Base-by-base conservation (phyloP, 1,140 invertebrate genomes). In the Pogonomyrmex californicus region DNA sequence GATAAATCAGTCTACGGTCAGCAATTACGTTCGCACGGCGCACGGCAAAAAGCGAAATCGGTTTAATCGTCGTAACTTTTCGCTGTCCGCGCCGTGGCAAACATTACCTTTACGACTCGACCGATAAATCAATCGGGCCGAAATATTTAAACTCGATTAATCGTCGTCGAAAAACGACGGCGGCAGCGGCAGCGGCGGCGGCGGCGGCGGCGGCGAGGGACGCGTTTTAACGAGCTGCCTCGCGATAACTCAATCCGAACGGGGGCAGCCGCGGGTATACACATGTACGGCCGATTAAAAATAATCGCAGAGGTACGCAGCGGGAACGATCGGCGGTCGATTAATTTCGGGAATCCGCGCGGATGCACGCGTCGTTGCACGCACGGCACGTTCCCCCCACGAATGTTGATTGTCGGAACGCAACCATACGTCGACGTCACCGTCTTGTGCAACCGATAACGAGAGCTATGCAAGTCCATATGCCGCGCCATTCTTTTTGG, bases 61-160 rank as follows among this genome's bases (percentile, higher is more conserved):
- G 68, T 83, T 83, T 83, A 83, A 83, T 83, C 79, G 79, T 83
- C 79, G 79, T 83, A 83, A 83, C 79, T 83, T 83, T 83, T 83
- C 79, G 79, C 79, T 83, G 79, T 83, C 79, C 79, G 79, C 68
- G 68, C 68, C 79, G 79, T 71, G 79, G 82, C 82, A 85, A 85
- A 85, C 82, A 65, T 78, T 83, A 83, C 79, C 56, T 83, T 83
- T 75, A 75, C 79, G 79, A 83, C 54, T 82, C 71, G 49, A 10
- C 47, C 83, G 73, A 86, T 82, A 77, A 86, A 86, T 75, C 83
- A 88, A 89, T 89, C 76, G 70, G 49, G 54, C 58, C 85, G 85
- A 89, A 90, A 89, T 82, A 86, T 78, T 90, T 87, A 83, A 89
- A 87, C 56, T 90, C 71, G 78, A 90, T 91, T 91, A 87, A 91